phyloP scores from a whole-genome alignment of 2,888 invertebrate species.

The Hyalella azteca region DNA sequence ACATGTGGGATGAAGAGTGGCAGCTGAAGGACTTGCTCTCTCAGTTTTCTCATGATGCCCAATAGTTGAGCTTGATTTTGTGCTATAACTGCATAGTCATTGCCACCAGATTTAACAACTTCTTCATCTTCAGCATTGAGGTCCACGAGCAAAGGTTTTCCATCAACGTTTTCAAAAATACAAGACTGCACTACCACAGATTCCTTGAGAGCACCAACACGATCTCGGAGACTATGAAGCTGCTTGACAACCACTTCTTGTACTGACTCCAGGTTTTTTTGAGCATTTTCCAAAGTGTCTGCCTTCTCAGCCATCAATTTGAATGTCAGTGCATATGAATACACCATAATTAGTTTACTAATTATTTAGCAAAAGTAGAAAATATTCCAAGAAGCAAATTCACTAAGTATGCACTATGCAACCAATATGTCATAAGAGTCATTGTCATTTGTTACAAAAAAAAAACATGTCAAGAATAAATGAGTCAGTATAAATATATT shows the following conservation, averaged over 20 bases:
- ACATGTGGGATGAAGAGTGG: not conserved
- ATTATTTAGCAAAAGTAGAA: too few relatives aligned
- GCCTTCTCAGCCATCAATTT: not conserved
- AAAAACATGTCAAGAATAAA: too few relatives aligned
- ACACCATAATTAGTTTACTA: too few relatives aligned
- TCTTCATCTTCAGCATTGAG: not conserved
- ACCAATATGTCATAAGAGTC: too few relatives aligned
- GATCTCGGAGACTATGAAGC: not conserved
- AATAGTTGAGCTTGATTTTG: not conserved
- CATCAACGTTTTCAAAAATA: not conserved
- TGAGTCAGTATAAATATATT: too few relatives aligned
- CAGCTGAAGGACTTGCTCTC: constrained; percentile 6
- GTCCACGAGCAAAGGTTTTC: too few relatives aligned
- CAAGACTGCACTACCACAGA: not conserved
- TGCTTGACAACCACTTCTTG: not conserved
- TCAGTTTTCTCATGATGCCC: not conserved
- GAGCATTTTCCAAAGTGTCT: not conserved
- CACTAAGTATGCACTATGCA: too few relatives aligned
- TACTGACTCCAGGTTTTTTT: not conserved
- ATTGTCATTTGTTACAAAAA: too few relatives aligned
- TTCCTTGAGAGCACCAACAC: not conserved
- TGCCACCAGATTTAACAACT: not conserved
- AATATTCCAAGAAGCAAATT: too few relatives aligned
- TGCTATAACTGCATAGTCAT: not conserved
- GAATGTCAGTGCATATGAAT: too few relatives aligned